These are phyloP conservation scores for Lottia scabra DNA, from an alignment of 2,888 invertebrate genomes.

Conservation along the genomic window DNA sequence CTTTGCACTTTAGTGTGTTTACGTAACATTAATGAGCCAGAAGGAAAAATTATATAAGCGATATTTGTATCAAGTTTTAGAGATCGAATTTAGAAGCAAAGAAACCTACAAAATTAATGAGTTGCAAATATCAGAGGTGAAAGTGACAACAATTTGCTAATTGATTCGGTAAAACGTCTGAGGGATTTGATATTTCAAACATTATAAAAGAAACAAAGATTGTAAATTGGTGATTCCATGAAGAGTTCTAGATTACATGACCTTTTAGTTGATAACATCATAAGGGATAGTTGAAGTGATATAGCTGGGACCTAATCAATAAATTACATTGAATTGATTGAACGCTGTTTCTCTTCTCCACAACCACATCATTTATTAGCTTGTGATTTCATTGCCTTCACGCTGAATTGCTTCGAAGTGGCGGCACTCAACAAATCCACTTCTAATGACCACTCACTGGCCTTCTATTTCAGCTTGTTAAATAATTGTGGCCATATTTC, in stretches of 20 bases:
- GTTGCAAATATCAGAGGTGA: no score
- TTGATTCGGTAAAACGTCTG: no score
- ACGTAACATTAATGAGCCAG: no score
- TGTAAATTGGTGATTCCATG: not conserved
- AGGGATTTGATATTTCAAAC: not conserved
- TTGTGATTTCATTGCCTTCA: constrained; percentile 6
- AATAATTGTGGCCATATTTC: constrained; percentile 5
- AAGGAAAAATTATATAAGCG: no score
- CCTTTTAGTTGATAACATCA: constrained; percentile 2
- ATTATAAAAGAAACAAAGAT: not conserved
- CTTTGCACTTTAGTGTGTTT: no score
- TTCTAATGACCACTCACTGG: constrained; percentile 1
- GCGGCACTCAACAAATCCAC: not conserved
- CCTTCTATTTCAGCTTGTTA: not conserved
- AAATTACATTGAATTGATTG: constrained; percentile 4
- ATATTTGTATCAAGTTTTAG: no score
- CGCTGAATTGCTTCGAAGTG: not conserved
- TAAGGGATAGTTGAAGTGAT: not conserved
- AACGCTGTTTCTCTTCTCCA: constrained; percentile 1
- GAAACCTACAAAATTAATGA: no score
- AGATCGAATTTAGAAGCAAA: no score
- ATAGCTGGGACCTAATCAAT: constrained; percentile 1
- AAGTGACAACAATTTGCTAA: no score
- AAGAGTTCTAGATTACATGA: constrained; percentile 6
- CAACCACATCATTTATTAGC: not conserved